Conservation (phyloP, 92 coral and sea anemone genomes). For the Meandrina meandrites region DNA sequence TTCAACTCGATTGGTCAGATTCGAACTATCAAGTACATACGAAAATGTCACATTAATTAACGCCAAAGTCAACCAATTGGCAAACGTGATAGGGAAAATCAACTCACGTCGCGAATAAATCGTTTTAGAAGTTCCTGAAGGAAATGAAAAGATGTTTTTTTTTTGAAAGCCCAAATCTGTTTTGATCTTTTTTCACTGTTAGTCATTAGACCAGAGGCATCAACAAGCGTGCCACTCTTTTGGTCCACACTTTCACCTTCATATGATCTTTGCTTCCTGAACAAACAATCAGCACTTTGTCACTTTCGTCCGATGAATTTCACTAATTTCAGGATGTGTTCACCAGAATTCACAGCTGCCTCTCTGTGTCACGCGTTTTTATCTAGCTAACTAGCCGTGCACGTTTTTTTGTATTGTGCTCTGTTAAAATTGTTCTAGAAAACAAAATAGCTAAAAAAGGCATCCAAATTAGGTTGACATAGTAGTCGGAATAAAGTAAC, state of each 20-base stretch:
- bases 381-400: not conserved
- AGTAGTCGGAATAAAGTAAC: no score
- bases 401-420: not conserved
- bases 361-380: not conserved
- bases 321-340: not conserved
- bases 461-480: no score
- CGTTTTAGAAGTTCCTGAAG: not conserved
- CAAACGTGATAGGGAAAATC: not conserved
- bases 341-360: slow-evolving; percentile 4
- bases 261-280: not conserved
- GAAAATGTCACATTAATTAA: slow-evolving; percentile 8
- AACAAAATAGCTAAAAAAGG: not conserved
- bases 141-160: not conserved
- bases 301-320: slow-evolving; percentile 12
- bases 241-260: not conserved
- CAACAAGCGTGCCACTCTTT: not conserved
- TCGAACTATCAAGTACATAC: not conserved
- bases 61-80: not conserved
- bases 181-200: not conserved
- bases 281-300: not conserved
- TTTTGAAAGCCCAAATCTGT: not conserved
- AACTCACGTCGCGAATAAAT: not conserved
- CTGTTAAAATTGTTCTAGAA: not conserved
- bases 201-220: not conserved
- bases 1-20: not conserved